Evolutionary conservation across 1,140 invertebrate genomes (phyloP).

Genomic region (Neodiprion pinetum): DNA sequence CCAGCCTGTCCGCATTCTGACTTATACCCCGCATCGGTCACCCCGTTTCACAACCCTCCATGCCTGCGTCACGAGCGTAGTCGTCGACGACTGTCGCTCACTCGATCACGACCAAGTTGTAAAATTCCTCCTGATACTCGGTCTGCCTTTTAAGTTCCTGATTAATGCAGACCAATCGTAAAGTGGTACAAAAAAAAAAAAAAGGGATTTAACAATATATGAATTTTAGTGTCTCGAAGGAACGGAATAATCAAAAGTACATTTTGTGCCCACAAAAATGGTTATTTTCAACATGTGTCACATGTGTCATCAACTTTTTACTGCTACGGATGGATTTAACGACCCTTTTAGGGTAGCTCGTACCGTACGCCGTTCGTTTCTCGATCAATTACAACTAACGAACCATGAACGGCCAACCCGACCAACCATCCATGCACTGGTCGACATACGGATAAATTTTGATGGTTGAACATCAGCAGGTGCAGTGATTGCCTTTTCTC

Average conservation of each 20-base stretch:
- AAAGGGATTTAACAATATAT: no score
- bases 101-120: neutral
- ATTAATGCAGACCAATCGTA: no score
- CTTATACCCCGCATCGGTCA: constrained; percentile 62
- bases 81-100: constrained; percentile 6
- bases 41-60: constrained; percentile 40
- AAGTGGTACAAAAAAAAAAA: no score
- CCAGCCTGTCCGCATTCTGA: constrained; percentile 63
- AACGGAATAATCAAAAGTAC: no score
- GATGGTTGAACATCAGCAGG: neutral
- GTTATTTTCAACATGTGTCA: no score
- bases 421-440: no score
- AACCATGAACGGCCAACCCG: neutral
- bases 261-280: no score
- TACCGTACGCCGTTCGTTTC: neutral
- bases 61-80: constrained; percentile 14
- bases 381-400: neutral
- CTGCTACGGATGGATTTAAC: neutral
- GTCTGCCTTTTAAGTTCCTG: neutral
- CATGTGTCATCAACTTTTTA: neutral
- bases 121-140: constrained; percentile 2
- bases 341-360: neutral
- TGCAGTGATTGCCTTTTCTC: no score
- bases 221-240: no score
- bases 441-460: neutral